phyloP scores from a whole-genome alignment of 2,888 invertebrate genomes.

The Diaphora mendica region DNA sequence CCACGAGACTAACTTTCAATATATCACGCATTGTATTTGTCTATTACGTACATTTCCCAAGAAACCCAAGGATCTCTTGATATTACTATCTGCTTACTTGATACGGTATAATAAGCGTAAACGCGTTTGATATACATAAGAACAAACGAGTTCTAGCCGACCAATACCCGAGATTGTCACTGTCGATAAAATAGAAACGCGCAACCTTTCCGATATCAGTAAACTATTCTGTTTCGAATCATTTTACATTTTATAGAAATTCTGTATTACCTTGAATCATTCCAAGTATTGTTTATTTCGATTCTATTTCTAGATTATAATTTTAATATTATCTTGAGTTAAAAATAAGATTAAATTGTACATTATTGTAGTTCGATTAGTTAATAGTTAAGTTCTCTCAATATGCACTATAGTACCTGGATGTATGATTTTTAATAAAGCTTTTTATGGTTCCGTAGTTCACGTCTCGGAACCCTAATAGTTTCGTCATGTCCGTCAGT shows the following conservation, averaged over 20 bases:
- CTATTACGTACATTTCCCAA: slow-evolving; percentile 16
- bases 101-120: slow-evolving; percentile 28
- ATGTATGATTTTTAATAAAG: neutral
- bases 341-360: neutral
- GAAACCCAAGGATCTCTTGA: slow-evolving; percentile 20
- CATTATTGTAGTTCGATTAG: neutral
- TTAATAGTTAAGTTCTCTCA: neutral
- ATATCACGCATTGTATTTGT: slow-evolving; percentile 22
- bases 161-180: slow-evolving; percentile 52
- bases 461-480: no score
- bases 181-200: slow-evolving; percentile 46
- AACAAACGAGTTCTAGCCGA: slow-evolving; percentile 41
- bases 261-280: neutral
- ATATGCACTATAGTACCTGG: neutral
- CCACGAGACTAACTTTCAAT: slow-evolving; percentile 12
- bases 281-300: neutral
- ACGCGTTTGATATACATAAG: slow-evolving; percentile 43
- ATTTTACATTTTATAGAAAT: slow-evolving; percentile 19
- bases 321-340: neutral
- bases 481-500: no score
- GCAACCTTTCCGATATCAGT: slow-evolving; percentile 47
- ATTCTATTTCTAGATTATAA: neutral
- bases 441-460: neutral
- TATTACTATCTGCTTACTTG: slow-evolving; percentile 24
- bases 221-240: slow-evolving; percentile 32